Conservation (phyloP, 2,888 invertebrate species). For the Busseola fusca region DNA sequence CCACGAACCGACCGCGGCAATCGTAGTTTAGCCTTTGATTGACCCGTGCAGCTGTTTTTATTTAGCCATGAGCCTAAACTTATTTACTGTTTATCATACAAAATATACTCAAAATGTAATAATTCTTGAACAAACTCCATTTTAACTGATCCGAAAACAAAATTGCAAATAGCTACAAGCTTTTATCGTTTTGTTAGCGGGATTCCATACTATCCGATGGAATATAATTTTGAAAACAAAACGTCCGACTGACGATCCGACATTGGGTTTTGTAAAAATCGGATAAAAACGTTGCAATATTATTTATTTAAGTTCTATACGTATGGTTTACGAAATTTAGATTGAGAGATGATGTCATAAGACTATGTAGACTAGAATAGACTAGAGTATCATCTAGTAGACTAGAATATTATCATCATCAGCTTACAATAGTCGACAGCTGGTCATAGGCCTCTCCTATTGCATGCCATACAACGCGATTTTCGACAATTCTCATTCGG, state of each 20-base stretch:
- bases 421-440: not conserved
- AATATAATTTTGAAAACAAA: slow-evolving; percentile 18
- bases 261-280: not conserved
- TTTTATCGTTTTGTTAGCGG: slow-evolving; percentile 33
- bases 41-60: too few relatives aligned
- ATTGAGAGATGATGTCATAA: not conserved
- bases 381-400: not conserved
- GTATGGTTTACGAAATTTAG: not conserved
- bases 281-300: not conserved
- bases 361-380: too few relatives aligned
- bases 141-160: slow-evolving; percentile 28
- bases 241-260: not conserved
- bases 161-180: slow-evolving; percentile 33
- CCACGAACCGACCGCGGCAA: too few relatives aligned
- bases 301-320: not conserved
- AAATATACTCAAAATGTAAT: not conserved
- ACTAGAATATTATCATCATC: not conserved
- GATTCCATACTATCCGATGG: slow-evolving; percentile 15
- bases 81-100: not conserved
- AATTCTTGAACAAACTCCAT: slow-evolving; percentile 22
- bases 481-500: not conserved
- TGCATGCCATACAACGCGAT: not conserved
- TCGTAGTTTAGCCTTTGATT: too few relatives aligned
- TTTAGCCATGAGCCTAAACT: too few relatives aligned
- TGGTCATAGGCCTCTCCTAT: not conserved